Conservation (phyloP, 2,888 invertebrate genomes). For the Melangyna quadrimaculata region DNA sequence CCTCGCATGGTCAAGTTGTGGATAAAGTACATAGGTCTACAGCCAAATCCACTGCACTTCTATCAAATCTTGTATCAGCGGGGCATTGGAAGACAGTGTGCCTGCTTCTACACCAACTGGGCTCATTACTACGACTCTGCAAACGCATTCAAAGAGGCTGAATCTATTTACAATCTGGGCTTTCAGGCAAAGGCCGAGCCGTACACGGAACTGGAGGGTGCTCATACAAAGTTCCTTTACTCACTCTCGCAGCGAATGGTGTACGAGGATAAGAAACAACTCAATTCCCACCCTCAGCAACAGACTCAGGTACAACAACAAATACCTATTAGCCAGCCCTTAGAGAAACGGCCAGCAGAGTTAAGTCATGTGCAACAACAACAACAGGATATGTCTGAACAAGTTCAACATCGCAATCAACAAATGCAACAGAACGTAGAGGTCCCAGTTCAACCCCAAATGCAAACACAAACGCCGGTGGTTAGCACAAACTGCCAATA, state of each 20-base stretch:
- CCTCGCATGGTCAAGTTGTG: conserved; percentile 92
- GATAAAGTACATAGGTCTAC: conserved; percentile 94
- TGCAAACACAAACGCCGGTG: conserved; percentile 18
- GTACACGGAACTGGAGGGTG: conserved; percentile 87
- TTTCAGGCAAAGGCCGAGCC: conserved; percentile 91
- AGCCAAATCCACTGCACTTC: conserved; percentile 89
- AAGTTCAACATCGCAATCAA: conserved; percentile 41
- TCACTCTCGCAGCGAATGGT: conserved; percentile 86
- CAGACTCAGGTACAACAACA: conserved; percentile 86
- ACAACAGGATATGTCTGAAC: conserved; percentile 16
- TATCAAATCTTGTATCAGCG: conserved; percentile 91
- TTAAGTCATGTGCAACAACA: background rate
- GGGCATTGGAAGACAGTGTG: conserved; percentile 90
- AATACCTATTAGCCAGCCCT: conserved; percentile 81
- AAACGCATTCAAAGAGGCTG: conserved; percentile 91
- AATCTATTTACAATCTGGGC: conserved; percentile 91
- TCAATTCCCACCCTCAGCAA: conserved; percentile 50
- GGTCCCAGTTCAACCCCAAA: conserved; percentile 50
- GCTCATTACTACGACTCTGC: conserved; percentile 92
- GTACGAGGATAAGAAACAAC: conserved; percentile 83
- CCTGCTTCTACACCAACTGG: conserved; percentile 94
- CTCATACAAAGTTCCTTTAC: conserved; percentile 89
- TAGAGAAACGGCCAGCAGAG: conserved; percentile 44
- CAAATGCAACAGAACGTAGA: conserved; percentile 73
- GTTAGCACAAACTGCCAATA: conserved; percentile 42